Percentiles rank a stretch among this genome's conserved stretches.
Evolutionary conservation across 2,888 invertebrate genomes (phyloP).

Genomic region (Drosophila nr. fundita): DNA sequence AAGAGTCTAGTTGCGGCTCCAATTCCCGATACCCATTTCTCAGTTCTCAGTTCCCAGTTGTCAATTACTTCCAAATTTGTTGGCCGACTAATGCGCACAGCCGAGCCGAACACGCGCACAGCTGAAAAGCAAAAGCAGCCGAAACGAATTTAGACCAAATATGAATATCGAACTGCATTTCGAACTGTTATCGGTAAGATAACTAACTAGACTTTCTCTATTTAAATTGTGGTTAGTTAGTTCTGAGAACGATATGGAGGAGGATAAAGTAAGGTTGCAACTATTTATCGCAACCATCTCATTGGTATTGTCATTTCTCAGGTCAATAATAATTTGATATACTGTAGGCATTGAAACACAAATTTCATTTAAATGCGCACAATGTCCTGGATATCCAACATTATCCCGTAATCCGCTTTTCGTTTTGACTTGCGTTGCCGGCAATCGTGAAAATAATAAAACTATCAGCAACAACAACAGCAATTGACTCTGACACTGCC

Average conservation of each 20-base stretch:
- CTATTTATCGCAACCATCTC: neutral
- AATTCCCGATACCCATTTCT: slow-evolving; percentile 8
- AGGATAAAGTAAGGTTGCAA: neutral
- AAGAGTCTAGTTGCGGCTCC: slow-evolving; percentile 54
- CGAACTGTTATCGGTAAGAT: slow-evolving; percentile 15
- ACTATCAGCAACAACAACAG: slow-evolving; percentile 18
- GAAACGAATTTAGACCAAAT: slow-evolving; percentile 4
- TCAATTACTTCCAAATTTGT: slow-evolving; percentile 20
- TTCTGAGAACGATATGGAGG: neutral
- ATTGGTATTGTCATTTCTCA: neutral
- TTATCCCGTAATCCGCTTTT: neutral
- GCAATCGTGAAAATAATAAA: slow-evolving; percentile 19
- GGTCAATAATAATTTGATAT: neutral
- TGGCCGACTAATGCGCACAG: slow-evolving; percentile 39
- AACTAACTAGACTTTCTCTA: neutral
- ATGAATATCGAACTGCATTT: neutral
- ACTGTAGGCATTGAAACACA: neutral
- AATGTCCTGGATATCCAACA: neutral
- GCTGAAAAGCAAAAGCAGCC: neutral
- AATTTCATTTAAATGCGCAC: neutral
- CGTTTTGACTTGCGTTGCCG: slow-evolving; percentile 24
- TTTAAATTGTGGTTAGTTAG: neutral
- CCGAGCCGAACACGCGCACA: slow-evolving; percentile 33
- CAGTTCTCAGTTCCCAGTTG: slow-evolving; percentile 15
- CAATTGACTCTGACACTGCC: slow-evolving; percentile 35